Percentiles rank a stretch among this genome's conserved stretches.
Evolutionary conservation across 2,888 invertebrate genomes (phyloP).

Genomic region (Lomographa bimaculata): DNA sequence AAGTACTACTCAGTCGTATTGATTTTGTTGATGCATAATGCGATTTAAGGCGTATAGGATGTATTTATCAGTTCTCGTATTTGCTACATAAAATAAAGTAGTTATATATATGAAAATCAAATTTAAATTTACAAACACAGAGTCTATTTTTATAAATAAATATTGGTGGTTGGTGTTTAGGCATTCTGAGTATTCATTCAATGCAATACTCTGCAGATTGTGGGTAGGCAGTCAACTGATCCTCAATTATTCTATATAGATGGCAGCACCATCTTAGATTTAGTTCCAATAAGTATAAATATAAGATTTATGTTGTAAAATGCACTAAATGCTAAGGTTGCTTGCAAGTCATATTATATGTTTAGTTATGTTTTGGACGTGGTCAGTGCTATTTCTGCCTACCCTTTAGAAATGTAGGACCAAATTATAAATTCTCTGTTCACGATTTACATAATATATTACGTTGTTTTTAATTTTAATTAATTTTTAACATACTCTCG

Average conservation of each 20-base stretch:
- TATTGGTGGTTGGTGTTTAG: slow-evolving; percentile 35
- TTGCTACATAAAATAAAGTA: slow-evolving; percentile 5
- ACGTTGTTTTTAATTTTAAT: slow-evolving; percentile 76
- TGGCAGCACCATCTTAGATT: slow-evolving; percentile 11
- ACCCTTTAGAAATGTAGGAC: slow-evolving; percentile 65
- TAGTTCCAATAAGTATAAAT: not conserved
- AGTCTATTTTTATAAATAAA: slow-evolving; percentile 34
- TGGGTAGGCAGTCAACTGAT: slow-evolving; percentile 24
- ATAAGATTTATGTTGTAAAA: not conserved
- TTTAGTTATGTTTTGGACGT: too few relatives aligned
- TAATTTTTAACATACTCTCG: slow-evolving; percentile 60
- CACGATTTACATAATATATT: slow-evolving; percentile 57
- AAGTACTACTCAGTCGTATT: slow-evolving; percentile 2
- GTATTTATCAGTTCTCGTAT: slow-evolving; percentile 11
- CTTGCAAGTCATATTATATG: not conserved
- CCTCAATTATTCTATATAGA: slow-evolving; percentile 1
- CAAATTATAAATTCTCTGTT: slow-evolving; percentile 69
- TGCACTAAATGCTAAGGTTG: not conserved
- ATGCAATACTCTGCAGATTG: slow-evolving; percentile 29
- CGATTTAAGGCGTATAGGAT: slow-evolving; percentile 5
- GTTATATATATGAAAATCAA: slow-evolving; percentile 14
- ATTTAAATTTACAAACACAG: slow-evolving; percentile 11
- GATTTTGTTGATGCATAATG: slow-evolving; percentile 16
- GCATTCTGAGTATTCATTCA: slow-evolving; percentile 32
- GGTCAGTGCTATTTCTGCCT: too few relatives aligned